Evolutionary conservation across 2,888 invertebrate species (phyloP).

Genomic region (Eilema sororculum): DNA sequence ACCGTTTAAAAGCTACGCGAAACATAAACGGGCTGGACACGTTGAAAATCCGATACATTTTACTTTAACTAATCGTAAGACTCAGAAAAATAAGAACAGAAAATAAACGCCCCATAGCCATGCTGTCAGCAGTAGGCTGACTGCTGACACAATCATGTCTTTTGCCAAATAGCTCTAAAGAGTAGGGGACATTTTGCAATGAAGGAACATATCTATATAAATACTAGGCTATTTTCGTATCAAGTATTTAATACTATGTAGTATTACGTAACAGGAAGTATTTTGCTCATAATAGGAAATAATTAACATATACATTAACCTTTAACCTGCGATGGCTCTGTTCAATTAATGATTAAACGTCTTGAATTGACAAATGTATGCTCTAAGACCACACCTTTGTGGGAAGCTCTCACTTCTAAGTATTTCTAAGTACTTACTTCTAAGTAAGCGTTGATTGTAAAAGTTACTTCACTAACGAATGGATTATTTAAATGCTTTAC

Average conservation of each 20-base stretch:
- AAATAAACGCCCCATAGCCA: too few species aligned
- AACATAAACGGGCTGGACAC: too few species aligned
- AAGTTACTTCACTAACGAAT: too few species aligned
- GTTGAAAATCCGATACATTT: too few species aligned
- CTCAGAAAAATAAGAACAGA: too few species aligned
- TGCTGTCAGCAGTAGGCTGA: too few species aligned
- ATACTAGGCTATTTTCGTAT: background rate
- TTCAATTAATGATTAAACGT: background rate
- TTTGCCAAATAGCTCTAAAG: background rate
- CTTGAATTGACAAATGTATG: background rate
- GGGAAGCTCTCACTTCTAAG: background rate
- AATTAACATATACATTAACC: constrained; percentile 4
- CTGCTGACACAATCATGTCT: too few species aligned
- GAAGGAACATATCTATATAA: background rate
- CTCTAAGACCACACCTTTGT: background rate
- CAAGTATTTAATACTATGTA: constrained; percentile 4
- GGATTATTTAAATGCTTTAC: too few species aligned
- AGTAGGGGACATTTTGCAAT: too few species aligned
- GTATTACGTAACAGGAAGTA: background rate
- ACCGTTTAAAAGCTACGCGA: too few species aligned
- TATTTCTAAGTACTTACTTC: background rate
- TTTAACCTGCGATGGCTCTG: background rate
- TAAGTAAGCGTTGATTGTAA: background rate
- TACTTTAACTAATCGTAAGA: too few species aligned
- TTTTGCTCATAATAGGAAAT: constrained; percentile 1